A percentile compares a stretch with the other conserved stretches of the same genome.
phyloP scores from a whole-genome alignment of 2,888 invertebrate genomes.

The Tiliacea citrago region DNA sequence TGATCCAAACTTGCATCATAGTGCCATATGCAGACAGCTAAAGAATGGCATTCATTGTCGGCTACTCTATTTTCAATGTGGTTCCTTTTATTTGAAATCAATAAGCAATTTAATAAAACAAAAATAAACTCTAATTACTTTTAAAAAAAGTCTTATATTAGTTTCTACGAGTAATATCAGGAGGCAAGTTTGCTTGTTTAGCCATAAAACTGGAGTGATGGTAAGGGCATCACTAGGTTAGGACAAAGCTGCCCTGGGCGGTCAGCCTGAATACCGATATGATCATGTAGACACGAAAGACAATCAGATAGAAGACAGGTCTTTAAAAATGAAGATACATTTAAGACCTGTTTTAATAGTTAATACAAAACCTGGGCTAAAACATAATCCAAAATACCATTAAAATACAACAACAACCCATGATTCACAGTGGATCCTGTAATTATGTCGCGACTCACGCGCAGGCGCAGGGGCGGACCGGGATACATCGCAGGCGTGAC shows the following conservation, averaged over 20 bases:
- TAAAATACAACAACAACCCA: slow-evolving; percentile 21
- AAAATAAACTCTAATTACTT: too few species aligned
- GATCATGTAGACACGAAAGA: background rate
- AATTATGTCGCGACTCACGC: slow-evolving; percentile 58
- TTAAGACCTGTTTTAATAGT: background rate
- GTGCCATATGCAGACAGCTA: background rate
- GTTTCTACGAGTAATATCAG: background rate
- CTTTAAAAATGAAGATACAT: background rate
- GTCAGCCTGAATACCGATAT: background rate
- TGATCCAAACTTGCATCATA: slow-evolving; percentile 43
- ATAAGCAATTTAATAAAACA: background rate
- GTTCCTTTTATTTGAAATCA: slow-evolving; percentile 15
- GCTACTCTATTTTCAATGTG: slow-evolving; percentile 24
- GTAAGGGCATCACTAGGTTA: too few species aligned
- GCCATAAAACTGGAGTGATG: background rate
- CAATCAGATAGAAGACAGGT: background rate
- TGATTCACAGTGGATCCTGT: slow-evolving; percentile 53
- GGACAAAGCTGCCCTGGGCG: background rate
- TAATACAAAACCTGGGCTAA: too few species aligned
- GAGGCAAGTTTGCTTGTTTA: too few species aligned
- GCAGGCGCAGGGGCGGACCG: slow-evolving; percentile 58
- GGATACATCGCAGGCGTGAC: slow-evolving; percentile 64
- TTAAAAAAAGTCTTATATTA: background rate
- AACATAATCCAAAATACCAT: slow-evolving; percentile 8
- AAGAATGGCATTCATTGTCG: slow-evolving; percentile 16